phyloP scores from a whole-genome alignment of 2,797 vertebrate genomes.

The Bradypodion pumilum region DNA sequence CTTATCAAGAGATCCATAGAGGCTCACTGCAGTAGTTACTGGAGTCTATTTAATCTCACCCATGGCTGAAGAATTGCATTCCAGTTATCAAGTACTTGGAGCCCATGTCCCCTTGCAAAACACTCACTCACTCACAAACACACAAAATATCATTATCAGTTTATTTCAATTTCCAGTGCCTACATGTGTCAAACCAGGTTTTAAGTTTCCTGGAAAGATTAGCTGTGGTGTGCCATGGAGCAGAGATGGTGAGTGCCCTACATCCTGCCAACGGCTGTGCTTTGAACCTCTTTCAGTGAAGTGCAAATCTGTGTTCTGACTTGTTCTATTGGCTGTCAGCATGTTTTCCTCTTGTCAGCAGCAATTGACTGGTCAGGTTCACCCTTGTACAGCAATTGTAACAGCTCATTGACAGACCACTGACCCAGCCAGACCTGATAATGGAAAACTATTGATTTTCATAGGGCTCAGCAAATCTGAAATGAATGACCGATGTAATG shows the following conservation, averaged over 20 bases:
- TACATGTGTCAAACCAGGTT: background rate
- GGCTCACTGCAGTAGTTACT: background rate
- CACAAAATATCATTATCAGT: constrained; percentile 41
- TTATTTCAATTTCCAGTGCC: background rate
- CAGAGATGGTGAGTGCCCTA: constrained; percentile 62
- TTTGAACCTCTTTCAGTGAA: constrained; percentile 80
- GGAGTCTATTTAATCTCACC: too few relatives aligned
- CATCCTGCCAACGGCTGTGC: constrained; percentile 78
- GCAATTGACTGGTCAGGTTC: constrained; percentile 90
- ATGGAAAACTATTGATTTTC: constrained; percentile 99
- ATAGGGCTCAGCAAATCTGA: constrained; percentile 80
- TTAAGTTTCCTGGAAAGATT: background rate
- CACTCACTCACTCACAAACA: too few relatives aligned
- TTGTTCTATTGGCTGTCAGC: constrained; percentile 92
- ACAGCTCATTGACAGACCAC: constrained; percentile 98
- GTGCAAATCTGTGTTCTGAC: constrained; percentile 95
- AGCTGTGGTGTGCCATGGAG: background rate
- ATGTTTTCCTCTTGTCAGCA: constrained; percentile 95
- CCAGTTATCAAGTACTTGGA: background rate
- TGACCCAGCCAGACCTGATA: constrained; percentile 96
- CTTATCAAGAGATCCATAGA: background rate
- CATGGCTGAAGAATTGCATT: background rate
- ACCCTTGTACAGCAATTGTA: constrained; percentile 85
- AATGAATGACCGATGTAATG: constrained; percentile 82
- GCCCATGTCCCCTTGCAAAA: background rate